phyloP scores from a whole-genome alignment of 2,113 vertebrate genomes.

The Eublepharis macularius region DNA sequence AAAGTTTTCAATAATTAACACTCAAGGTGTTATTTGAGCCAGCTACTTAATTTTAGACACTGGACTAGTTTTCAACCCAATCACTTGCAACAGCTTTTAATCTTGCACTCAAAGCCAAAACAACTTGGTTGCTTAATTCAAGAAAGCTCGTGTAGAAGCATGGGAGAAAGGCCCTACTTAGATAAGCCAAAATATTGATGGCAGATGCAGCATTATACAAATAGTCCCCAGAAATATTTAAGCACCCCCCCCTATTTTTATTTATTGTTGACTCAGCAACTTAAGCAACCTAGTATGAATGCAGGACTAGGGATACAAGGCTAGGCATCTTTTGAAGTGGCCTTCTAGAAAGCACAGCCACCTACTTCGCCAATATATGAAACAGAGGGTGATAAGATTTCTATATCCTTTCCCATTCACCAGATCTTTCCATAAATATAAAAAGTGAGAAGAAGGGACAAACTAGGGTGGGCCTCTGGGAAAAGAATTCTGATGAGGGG shows the following conservation, averaged over 20 bases:
- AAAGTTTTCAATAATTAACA: background rate
- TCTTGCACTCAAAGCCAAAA: background rate
- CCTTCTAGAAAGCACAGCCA: background rate
- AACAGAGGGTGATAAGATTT: background rate
- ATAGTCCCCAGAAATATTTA: no score
- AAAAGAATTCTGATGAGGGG: no score
- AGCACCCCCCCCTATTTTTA: no score
- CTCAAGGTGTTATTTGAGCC: background rate
- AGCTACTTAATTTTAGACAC: background rate
- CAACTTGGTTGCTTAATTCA: no score
- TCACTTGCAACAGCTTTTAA: background rate
- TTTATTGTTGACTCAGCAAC: no score
- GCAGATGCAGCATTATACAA: no score
- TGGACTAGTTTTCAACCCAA: background rate
- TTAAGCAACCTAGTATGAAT: background rate
- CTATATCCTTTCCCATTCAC: background rate
- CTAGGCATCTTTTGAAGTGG: background rate
- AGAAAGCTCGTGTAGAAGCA: background rate
- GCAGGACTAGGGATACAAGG: background rate
- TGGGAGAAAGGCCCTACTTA: background rate
- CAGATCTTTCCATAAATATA: no score
- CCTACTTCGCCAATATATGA: background rate
- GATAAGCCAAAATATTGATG: no score
- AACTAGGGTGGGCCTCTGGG: no score
- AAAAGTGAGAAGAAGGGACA: no score